A percentile compares a stretch with the other conserved stretches of the same genome.
phyloP scores from a whole-genome alignment of 2,888 invertebrate genomes.

The Dryadula phaetusa region DNA sequence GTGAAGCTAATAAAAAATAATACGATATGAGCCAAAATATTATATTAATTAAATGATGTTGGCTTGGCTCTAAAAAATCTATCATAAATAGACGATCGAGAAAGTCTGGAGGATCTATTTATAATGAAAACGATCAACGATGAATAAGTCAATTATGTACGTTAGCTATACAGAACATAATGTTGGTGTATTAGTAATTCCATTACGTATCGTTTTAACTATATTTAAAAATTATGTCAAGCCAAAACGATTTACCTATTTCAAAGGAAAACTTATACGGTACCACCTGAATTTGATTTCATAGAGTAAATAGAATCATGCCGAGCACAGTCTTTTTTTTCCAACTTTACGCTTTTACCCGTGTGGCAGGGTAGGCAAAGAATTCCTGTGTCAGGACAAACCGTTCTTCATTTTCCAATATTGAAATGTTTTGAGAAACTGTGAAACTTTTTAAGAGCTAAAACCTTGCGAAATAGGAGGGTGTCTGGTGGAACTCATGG shows the following conservation, averaged over 20 bases:
- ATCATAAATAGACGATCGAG: constrained; percentile 29
- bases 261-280: neutral
- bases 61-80: neutral
- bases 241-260: neutral
- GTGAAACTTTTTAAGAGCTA: too few relatives aligned
- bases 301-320: too few relatives aligned
- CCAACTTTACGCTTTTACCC: too few relatives aligned
- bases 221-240: constrained; percentile 33
- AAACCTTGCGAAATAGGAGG: too few relatives aligned
- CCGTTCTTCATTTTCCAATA: too few relatives aligned
- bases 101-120: neutral
- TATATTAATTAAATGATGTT: neutral
- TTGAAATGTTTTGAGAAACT: too few relatives aligned
- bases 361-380: too few relatives aligned
- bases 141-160: constrained; percentile 37
- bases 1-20: too few relatives aligned
- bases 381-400: too few relatives aligned
- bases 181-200: constrained; percentile 32
- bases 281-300: too few relatives aligned
- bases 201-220: constrained; percentile 31
- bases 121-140: constrained; percentile 24
- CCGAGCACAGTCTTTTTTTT: too few relatives aligned
- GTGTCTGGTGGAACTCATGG: too few relatives aligned
- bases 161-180: constrained; percentile 28
- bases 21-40: neutral